Conservation (phyloP, 2,888 invertebrate species). For the Neria commutata region DNA sequence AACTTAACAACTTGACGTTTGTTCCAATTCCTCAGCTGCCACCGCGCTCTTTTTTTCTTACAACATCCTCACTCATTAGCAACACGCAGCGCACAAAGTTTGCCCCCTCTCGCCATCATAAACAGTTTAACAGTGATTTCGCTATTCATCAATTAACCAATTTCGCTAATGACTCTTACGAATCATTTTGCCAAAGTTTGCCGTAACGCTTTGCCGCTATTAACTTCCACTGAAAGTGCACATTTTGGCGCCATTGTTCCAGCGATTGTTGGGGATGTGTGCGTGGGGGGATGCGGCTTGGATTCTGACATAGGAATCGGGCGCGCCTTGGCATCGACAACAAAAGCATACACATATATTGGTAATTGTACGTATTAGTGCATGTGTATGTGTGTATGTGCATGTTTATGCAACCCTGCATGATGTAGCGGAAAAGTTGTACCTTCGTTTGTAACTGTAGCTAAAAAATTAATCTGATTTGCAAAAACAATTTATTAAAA, state of each 20-base stretch:
- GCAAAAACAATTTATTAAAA: constrained; percentile 1
- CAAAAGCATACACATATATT: not conserved
- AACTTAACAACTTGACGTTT: too few species aligned
- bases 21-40: too few species aligned
- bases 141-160: constrained; percentile 37
- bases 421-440: not conserved
- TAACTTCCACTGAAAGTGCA: too few species aligned
- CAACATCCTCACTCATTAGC: too few species aligned
- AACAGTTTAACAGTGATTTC: constrained; percentile 6
- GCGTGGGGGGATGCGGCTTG: too few species aligned
- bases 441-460: not conserved
- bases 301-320: too few species aligned
- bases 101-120: not conserved
- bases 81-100: not conserved
- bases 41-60: too few species aligned
- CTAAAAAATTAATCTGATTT: not conserved
- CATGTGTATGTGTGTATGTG: not conserved
- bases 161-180: constrained; percentile 33
- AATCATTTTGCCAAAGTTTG: not conserved
- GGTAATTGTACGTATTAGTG: not conserved
- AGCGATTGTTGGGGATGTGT: too few species aligned
- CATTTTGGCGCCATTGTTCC: not conserved
- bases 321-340: too few species aligned
- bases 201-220: too few species aligned
- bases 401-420: not conserved